These are phyloP conservation scores for Leucophenga montana DNA, from an alignment of 2,888 invertebrate genomes.

Conservation along the genomic window DNA sequence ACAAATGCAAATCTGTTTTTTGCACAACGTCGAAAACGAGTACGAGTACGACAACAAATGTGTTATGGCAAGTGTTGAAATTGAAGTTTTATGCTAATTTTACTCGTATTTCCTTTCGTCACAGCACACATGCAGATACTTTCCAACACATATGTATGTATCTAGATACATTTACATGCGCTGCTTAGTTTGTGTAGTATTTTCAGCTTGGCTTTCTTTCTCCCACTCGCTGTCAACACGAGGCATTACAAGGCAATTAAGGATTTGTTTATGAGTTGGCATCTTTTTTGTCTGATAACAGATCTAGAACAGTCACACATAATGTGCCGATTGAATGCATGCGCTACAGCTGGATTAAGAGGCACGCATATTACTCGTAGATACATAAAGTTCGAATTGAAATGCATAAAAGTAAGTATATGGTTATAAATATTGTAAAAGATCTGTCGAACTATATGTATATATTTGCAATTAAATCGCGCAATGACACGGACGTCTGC, in stretches of 20 bases:
- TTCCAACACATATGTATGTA: background rate
- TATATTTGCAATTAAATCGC: background rate
- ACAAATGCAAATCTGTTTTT: slow-evolving; percentile 1
- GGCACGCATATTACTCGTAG: too few relatives aligned
- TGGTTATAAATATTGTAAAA: too few relatives aligned
- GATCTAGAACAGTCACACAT: background rate
- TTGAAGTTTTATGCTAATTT: slow-evolving; percentile 29
- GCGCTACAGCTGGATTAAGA: background rate
- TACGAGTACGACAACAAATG: slow-evolving; percentile 1
- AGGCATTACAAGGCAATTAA: slow-evolving; percentile 67
- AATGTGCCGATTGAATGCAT: background rate
- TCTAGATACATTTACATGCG: background rate
- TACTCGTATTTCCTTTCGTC: slow-evolving; percentile 7
- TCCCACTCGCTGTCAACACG: slow-evolving; percentile 54
- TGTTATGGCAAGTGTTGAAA: slow-evolving; percentile 26
- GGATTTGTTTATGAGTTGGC: slow-evolving; percentile 60
- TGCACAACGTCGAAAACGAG: background rate
- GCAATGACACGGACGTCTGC: background rate
- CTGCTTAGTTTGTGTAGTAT: background rate
- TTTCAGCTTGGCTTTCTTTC: too few relatives aligned
- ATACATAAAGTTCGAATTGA: too few relatives aligned
- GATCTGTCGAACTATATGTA: too few relatives aligned
- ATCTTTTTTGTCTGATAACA: background rate
- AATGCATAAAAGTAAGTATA: too few relatives aligned
- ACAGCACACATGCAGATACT: slow-evolving; percentile 16